Evolutionary conservation across 1,140 invertebrate genomes (phyloP).

Genomic region (Zaprionus gabonicus): DNA sequence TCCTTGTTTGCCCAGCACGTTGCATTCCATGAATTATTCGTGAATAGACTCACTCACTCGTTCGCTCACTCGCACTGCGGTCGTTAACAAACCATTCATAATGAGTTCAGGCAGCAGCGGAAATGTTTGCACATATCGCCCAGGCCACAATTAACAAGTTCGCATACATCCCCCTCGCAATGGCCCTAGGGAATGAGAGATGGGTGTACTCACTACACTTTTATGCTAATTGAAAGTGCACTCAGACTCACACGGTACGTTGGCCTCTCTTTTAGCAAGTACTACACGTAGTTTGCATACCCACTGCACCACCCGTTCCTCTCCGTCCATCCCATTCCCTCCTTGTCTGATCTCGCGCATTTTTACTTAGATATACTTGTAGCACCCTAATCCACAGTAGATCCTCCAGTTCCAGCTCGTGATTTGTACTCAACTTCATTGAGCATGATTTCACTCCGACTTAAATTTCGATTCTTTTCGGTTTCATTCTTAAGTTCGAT

Average conservation of each 20-base stretch:
- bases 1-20: constrained; percentile 44
- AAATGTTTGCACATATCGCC: constrained; percentile 59
- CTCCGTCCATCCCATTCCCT: background rate
- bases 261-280: constrained; percentile 15
- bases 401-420: background rate
- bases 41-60: background rate
- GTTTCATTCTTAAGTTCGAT: constrained; percentile 2
- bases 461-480: background rate
- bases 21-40: constrained; percentile 34
- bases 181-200: background rate
- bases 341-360: background rate
- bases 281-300: background rate
- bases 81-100: constrained; percentile 59
- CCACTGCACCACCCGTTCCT: background rate
- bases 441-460: background rate
- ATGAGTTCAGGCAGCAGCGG: constrained; percentile 47
- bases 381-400: background rate
- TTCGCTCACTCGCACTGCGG: background rate
- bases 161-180: constrained; percentile 17
- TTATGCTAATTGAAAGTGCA: constrained; percentile 71
- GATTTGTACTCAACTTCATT: background rate
- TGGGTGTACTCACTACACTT: background rate
- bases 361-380: background rate
- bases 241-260: constrained; percentile 25
- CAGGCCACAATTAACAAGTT: constrained; percentile 63